These are phyloP conservation scores for Ptychadena robeensis DNA, from an alignment of 2,797 vertebrate species.

Conservation along the genomic window DNA sequence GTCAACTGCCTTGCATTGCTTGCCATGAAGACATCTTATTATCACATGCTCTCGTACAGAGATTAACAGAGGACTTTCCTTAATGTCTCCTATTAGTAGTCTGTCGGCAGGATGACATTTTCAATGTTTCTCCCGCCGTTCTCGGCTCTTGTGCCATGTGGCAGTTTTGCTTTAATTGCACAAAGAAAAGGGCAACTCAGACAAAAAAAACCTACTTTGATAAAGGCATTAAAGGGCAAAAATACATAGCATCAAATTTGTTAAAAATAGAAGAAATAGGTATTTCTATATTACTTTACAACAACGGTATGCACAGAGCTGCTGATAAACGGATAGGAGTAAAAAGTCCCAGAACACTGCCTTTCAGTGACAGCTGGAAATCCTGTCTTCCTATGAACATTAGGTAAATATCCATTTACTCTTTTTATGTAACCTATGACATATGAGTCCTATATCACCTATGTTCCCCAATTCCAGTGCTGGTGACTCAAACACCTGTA, in stretches of 20 bases:
- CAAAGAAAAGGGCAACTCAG: conserved; percentile 35
- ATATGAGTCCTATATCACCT: no score
- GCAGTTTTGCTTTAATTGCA: conserved; percentile 50
- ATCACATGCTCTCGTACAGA: conserved; percentile 20
- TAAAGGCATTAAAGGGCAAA: conserved; percentile 38
- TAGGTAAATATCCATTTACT: no score
- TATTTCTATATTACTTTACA: not conserved
- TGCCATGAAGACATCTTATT: conserved; percentile 37
- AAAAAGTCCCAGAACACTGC: not conserved
- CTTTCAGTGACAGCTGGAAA: not conserved
- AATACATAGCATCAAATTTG: conserved; percentile 27
- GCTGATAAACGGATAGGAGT: not conserved
- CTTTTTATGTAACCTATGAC: no score
- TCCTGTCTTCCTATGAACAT: no score
- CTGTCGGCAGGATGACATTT: conserved; percentile 43
- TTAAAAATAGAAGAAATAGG: not conserved
- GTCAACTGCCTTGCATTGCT: conserved; percentile 35
- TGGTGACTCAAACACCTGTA: no score
- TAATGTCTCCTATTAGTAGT: conserved; percentile 44
- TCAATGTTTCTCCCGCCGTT: conserved; percentile 22
- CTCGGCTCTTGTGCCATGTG: conserved; percentile 35
- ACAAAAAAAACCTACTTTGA: conserved; percentile 22
- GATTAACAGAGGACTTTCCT: conserved; percentile 37
- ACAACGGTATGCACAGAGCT: not conserved
- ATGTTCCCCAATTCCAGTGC: no score